Conservation (phyloP, 1,140 invertebrate genomes). For the Euwallacea similis region DNA sequence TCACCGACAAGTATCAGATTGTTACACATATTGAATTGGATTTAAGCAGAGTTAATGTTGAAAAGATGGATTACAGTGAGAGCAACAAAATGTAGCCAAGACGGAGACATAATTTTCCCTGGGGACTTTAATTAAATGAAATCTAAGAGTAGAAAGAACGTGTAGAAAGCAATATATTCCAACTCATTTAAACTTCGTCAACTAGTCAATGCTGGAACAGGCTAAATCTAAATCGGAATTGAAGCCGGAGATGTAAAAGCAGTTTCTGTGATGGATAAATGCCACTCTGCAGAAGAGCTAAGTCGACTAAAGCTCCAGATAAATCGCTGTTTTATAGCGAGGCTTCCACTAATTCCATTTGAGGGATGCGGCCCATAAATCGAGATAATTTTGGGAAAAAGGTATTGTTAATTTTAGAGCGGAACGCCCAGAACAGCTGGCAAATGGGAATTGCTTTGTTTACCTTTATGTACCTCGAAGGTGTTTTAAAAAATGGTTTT, state of each 20-base stretch:
- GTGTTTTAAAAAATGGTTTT: constrained; percentile 1
- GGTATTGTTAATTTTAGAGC: constrained; percentile 46
- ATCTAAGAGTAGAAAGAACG: too few relatives aligned
- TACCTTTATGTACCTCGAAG: constrained; percentile 3
- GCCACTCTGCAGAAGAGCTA: constrained; percentile 33
- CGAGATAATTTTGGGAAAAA: constrained; percentile 52
- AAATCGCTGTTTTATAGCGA: constrained; percentile 52
- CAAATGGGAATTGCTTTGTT: constrained; percentile 24
- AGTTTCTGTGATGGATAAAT: constrained; percentile 31
- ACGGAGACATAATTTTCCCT: too few relatives aligned
- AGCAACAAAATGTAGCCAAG: too few relatives aligned
- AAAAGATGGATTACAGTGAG: too few relatives aligned
- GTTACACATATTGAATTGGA: too few relatives aligned
- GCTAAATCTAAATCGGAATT: constrained; percentile 12
- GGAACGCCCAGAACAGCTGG: constrained; percentile 15
- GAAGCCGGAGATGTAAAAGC: constrained; percentile 22
- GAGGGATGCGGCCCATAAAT: constrained; percentile 52
- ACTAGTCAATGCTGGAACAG: constrained; percentile 12
- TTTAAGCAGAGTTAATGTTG: too few relatives aligned
- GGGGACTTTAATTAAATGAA: too few relatives aligned
- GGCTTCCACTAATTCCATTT: constrained; percentile 51
- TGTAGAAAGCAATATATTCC: not conserved
- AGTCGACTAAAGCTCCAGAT: constrained; percentile 47
- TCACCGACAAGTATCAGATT: too few relatives aligned
- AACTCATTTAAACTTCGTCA: constrained; percentile 18